Base-by-base conservation (phyloP, 1,140 invertebrate genomes). In the Acyrthosiphon pisum region DNA sequence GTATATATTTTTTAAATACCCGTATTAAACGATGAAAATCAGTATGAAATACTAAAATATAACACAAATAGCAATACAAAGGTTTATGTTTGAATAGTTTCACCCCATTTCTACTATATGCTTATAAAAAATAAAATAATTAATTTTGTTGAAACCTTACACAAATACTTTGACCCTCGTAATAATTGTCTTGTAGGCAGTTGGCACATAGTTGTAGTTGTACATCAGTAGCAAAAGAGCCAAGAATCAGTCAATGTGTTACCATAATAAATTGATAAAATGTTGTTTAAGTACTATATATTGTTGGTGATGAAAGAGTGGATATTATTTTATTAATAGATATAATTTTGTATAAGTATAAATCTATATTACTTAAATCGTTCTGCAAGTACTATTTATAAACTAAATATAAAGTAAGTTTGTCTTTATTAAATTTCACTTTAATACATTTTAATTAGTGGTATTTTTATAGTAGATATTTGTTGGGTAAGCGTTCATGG, bases 111-210 rank as follows among this genome's bases (percentile, higher is more conserved):
- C n/a, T n/a, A 37, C n/a, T n/a, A 11, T 26, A 88, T 89, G 22
- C 46, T 86, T 41, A 84, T 84, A 44, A 9, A 41, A 23, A 53
- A 89, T 76, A 88, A 56, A 53, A 41, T n/a, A 56, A 89, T 89
- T 89, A 56, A 89, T 56, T 89, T 89, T 22, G 35, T 53, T 56
- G 88, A 89, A 89, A 56, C 88, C 88, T 35, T 89, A 89, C 35
- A 48, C 9, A 56, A 89, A 37, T 89, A 50, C 23, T 14, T 56
- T 41, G 88, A 56, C n/a, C 35, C 88, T 41, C 9, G 8, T 50
- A 9, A 7, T 53, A 48, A 37, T 89, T 48, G 44, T 41, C 37
- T 35, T 53, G 9, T 53, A 53, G 50, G 35, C 37, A 76, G 35
- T 56, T 41, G 4, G 35, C 88, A 35, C 14, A 41, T 50, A 48